Evolutionary conservation across 2,888 invertebrate species (phyloP), one percentile per base, ranked within the genome.

Genomic region (Drosophila leonis): DNA sequence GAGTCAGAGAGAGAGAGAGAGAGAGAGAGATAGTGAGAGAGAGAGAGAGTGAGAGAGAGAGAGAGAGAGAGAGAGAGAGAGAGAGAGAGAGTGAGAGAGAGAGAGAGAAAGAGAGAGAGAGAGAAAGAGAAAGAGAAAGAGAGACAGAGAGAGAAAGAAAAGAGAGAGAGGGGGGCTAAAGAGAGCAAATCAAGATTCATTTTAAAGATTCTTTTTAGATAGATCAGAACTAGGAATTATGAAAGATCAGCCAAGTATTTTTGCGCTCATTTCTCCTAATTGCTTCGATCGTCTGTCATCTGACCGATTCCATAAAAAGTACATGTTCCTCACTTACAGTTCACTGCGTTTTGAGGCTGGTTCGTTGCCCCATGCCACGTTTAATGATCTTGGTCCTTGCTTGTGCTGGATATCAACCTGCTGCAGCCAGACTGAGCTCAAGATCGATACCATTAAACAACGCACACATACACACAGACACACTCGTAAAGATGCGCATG

Each of bases 341-440:
- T 84, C 88, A 89, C 63, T 72, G 85, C 65, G 70, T 83, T 64
- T 69, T 49, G 42, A 44, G 42, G 59, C 59, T 87, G 82, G 90
- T 83, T 88, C 83, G 90, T 90, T 83, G 90, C 82, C 90, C 83
- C 83, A 83, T 89, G 85, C 82, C 42, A 88, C 82, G 82, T 72
- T 83, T 59, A 66, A 72, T 82, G 64, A 51, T 69, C 69, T 69
- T 65, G 71, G 70, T 81, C 73, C 73, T 80, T 68, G 66, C 62
- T 56, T 66, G 57, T 61, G 65, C 65, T 64, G 65, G 63, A 65
- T 75, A 84, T 73, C 86, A 84, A 84, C 90, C 84, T 84, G 84
- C 88, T 61, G 73, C 69, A 88, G 89, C 72, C 75, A 78, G 61
- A 49, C 65, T 41, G 65, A 73, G 72, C 59, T 77, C 74, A 78